These are phyloP conservation scores for Sipunculus nudus DNA, from an alignment of 2,888 invertebrate species.

Conservation along the genomic window DNA sequence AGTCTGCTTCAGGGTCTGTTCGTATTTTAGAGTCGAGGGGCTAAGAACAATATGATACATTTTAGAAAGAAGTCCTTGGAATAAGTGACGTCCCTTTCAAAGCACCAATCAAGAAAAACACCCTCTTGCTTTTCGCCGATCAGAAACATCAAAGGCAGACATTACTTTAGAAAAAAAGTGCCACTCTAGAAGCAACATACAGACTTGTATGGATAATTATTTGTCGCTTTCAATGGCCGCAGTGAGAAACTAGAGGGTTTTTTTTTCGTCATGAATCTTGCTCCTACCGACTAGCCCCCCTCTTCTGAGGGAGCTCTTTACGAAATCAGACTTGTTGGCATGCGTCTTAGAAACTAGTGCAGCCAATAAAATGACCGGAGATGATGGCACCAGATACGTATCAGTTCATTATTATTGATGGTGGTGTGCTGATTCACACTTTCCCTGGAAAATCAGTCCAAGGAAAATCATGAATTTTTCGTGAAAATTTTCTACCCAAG, in stretches of 20 bases:
- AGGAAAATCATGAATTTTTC: no score
- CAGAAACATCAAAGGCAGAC: conserved; percentile 9
- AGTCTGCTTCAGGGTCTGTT: neutral
- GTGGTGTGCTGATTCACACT: no score
- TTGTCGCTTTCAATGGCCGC: conserved; percentile 4
- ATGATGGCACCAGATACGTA: no score
- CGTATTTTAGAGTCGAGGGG: neutral
- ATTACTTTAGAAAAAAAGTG: neutral
- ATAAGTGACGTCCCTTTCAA: conserved; percentile 11
- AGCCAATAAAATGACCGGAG: no score
- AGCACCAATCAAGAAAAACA: conserved; percentile 19
- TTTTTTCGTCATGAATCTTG: conserved; percentile 26
- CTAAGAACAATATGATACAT: neutral
- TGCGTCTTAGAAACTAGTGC: no score
- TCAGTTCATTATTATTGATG: no score
- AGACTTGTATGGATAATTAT: neutral
- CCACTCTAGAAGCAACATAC: neutral
- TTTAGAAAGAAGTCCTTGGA: conserved; percentile 8
- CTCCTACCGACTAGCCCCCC: no score
- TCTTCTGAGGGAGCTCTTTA: no score
- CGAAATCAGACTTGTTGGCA: no score
- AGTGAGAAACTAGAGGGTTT: conserved; percentile 11
- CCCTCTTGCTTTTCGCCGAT: conserved; percentile 9
- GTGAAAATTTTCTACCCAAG: no score
- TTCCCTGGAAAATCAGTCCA: no score